A percentile compares a stretch with the other conserved stretches of the same genome.
These are phyloP conservation scores for Phenacoccus solenopsis DNA, from an alignment of 1,140 invertebrate genomes.

Conservation along the genomic window DNA sequence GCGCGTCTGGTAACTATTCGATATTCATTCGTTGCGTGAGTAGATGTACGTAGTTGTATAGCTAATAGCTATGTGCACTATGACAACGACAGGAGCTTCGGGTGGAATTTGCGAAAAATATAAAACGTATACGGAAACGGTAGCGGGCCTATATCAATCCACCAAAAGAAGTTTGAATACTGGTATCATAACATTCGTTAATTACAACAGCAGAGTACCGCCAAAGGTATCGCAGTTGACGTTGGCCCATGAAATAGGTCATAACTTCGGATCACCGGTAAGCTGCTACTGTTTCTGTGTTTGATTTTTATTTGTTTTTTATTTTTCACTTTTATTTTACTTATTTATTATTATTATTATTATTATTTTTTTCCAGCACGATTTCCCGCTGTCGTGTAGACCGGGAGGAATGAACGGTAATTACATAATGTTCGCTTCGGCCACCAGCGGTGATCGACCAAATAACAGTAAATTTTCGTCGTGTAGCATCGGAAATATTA, in stretches of 20 bases:
- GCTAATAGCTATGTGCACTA: too few relatives aligned
- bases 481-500: slow-evolving; percentile 91
- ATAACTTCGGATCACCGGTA: slow-evolving; percentile 97
- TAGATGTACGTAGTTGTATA: too few relatives aligned
- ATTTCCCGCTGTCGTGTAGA: slow-evolving; percentile 85
- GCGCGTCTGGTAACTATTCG: slow-evolving; percentile 51
- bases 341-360: slow-evolving; percentile 14
- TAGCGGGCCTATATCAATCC: slow-evolving; percentile 82
- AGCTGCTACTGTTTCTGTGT: slow-evolving; percentile 24
- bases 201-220: slow-evolving; percentile 93
- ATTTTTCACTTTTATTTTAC: slow-evolving; percentile 22
- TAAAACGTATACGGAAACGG: slow-evolving; percentile 91
- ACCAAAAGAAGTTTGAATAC: slow-evolving; percentile 93
- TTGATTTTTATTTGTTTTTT: neutral
- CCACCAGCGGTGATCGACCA: slow-evolving; percentile 81
- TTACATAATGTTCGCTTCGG: slow-evolving; percentile 95
- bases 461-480: slow-evolving; percentile 92
- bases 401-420: slow-evolving; percentile 81
- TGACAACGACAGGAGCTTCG: slow-evolving; percentile 57
- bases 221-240: slow-evolving; percentile 96
- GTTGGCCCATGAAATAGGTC: slow-evolving; percentile 96
- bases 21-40: neutral
- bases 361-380: slow-evolving; percentile 52
- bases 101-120: slow-evolving; percentile 98
- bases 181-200: slow-evolving; percentile 97